Percentiles rank a stretch among this genome's conserved stretches.
Evolutionary conservation across 2,888 invertebrate genomes (phyloP).

Genomic region (Galerucella calmariensis): DNA sequence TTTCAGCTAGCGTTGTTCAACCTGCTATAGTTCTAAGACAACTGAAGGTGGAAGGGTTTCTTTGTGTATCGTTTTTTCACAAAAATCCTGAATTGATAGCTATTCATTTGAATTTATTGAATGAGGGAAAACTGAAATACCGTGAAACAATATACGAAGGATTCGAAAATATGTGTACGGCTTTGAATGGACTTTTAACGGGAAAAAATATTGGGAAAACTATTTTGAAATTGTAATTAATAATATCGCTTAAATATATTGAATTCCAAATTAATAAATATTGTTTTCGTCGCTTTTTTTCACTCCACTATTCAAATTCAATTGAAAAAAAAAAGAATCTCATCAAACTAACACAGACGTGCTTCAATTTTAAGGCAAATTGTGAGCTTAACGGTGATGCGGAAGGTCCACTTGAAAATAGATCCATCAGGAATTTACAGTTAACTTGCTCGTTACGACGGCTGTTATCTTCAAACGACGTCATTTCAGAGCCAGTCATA

Average conservation of each 20-base stretch:
- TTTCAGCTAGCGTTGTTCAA: too few species aligned
- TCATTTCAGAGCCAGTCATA: constrained; percentile 49
- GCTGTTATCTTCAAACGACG: constrained; percentile 53
- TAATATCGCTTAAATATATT: not conserved
- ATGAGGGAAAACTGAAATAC: constrained; percentile 76
- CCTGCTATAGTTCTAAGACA: too few species aligned
- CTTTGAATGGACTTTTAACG: constrained; percentile 52
- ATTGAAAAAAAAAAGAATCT: constrained; percentile 38
- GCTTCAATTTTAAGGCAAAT: constrained; percentile 53
- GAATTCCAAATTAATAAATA: too few species aligned
- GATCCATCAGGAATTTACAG: constrained; percentile 48
- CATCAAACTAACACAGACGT: constrained; percentile 55
- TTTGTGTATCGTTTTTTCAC: constrained; percentile 55
- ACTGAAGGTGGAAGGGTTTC: constrained; percentile 55
- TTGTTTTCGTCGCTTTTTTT: too few species aligned
- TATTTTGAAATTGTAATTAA: constrained; percentile 55
- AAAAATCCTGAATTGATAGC: constrained; percentile 73
- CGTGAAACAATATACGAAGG: constrained; percentile 73
- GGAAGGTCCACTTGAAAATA: constrained; percentile 47
- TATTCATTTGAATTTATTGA: constrained; percentile 73
- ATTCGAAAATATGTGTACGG: constrained; percentile 68
- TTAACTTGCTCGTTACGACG: constrained; percentile 44
- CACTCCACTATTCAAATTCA: too few species aligned
- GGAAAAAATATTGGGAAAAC: constrained; percentile 56
- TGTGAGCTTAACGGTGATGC: constrained; percentile 52